phyloP scores from a whole-genome alignment of 2,113 vertebrate genomes.

The Tragulus kanchil region DNA sequence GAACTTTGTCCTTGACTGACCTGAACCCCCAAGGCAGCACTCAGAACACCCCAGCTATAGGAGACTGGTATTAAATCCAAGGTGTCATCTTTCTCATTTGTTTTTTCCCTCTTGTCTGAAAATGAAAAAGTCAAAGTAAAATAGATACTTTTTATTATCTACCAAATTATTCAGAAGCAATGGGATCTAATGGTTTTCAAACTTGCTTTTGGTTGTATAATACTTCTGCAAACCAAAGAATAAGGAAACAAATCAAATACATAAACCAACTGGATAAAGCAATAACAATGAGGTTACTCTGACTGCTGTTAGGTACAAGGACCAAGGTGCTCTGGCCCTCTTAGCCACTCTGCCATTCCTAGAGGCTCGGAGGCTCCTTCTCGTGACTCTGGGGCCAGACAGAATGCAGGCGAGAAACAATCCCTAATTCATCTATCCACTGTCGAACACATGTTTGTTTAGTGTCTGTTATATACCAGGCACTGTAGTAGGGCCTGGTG shows the following conservation, averaged over 20 bases:
- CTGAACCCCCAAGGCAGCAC: too few species aligned
- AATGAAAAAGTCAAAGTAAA: background rate
- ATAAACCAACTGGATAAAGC: background rate
- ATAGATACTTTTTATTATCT: background rate
- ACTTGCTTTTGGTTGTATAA: background rate
- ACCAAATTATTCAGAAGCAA: conserved; percentile 23
- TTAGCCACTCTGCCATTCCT: background rate
- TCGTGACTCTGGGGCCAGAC: background rate
- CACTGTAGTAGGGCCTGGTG: background rate
- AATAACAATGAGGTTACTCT: background rate
- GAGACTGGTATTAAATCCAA: background rate
- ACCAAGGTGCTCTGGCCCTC: background rate
- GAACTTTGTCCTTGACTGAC: background rate
- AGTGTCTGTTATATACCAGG: background rate
- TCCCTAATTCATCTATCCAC: too few species aligned
- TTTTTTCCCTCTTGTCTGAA: background rate
- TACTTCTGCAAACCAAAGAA: background rate
- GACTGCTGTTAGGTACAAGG: background rate
- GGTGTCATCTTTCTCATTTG: background rate
- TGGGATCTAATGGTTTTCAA: conserved; percentile 7
- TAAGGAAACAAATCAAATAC: background rate
- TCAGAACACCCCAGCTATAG: background rate
- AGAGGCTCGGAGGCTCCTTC: background rate
- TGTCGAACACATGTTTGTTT: background rate
- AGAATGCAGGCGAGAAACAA: background rate